Evolutionary conservation across 2,888 invertebrate genomes (phyloP), one percentile per base, ranked within the genome.

Genomic region (Hypolimnas misippus): DNA sequence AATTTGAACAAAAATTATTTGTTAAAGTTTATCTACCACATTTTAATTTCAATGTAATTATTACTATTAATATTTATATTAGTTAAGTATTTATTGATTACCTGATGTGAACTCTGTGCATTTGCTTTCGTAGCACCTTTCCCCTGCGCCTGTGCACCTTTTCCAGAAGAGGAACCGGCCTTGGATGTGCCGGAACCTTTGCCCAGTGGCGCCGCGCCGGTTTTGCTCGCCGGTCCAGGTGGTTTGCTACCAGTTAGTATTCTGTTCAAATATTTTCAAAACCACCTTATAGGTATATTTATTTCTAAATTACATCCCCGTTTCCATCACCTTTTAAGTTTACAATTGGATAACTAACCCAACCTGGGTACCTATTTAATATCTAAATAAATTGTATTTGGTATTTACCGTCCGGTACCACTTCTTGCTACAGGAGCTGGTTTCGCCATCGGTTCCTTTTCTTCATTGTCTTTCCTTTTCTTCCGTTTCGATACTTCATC

Each of bases 401-500:
- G 0, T 25, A 71, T 70, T 70, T 77, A 90, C 89, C 89, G 83
- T 68, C 89, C 87, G 42, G 84, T 75, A 14, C 84, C 81, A 3
- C 81, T 72, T 12, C 88, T 80, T 1, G 87, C 78, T 49, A 86
- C 87, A 64, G 85, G 82, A 58, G 84, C 91, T 77, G 89, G 84
- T 78, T 88, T 89, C 76, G 92, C 91, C 87, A 86, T 83, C 65
- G 93, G 92, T 86, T 95, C 94, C 68, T 92, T 84, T 59, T 89
- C 90, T 67, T 94, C 93, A 33, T 93, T 93, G 56, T 96, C 96
- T 79, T 96, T 96, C n/a, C 95, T 93, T 82, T 96, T 95, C 81
- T 96, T 96, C 58, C 95, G 93, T 70, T 95, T 95, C 40, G 92
- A 93, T 57, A 95, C 95, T 14, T 96, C 95, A 70, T 97, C 97